Evolutionary conservation across 2,797 vertebrate genomes (phyloP).

Genomic region (Capromys pilorides): DNA sequence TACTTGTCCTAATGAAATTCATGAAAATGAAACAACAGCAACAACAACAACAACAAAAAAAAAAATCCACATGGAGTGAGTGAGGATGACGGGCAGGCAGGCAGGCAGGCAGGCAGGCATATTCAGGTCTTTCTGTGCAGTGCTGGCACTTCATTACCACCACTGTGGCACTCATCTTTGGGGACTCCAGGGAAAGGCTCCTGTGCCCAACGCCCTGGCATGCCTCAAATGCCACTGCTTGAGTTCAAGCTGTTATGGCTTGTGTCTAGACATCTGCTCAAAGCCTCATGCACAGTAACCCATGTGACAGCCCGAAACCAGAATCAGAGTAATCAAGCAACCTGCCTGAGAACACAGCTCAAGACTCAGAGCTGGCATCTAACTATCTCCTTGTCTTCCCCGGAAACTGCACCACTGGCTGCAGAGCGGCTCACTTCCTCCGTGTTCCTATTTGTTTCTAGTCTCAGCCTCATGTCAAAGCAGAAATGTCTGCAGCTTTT

Average conservation of each 20-base stretch:
- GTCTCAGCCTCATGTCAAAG: neutral
- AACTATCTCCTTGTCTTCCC: neutral
- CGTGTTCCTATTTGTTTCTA: neutral
- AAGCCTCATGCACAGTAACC: neutral
- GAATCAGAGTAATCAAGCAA: neutral
- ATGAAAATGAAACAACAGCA: neutral
- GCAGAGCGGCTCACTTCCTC: neutral
- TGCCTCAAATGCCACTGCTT: slow-evolving; percentile 15
- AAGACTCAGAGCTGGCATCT: neutral
- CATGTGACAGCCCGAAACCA: neutral
- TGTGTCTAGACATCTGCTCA: neutral
- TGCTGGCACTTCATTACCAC: slow-evolving; percentile 71
- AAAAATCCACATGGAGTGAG: neutral
- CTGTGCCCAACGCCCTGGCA: neutral
- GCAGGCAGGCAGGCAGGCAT: neutral
- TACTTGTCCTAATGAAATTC: neutral
- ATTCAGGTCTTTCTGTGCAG: neutral
- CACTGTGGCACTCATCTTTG: slow-evolving; percentile 23
- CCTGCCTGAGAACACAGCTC: neutral
- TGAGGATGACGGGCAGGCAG: neutral
- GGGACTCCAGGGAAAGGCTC: neutral
- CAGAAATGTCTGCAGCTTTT: neutral
- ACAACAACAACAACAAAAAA: too few relatives aligned
- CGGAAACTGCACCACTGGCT: neutral
- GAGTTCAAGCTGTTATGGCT: neutral